These are phyloP conservation scores for Drosophila subsilvestris DNA, from an alignment of 2,888 invertebrate species.

Conservation along the genomic window DNA sequence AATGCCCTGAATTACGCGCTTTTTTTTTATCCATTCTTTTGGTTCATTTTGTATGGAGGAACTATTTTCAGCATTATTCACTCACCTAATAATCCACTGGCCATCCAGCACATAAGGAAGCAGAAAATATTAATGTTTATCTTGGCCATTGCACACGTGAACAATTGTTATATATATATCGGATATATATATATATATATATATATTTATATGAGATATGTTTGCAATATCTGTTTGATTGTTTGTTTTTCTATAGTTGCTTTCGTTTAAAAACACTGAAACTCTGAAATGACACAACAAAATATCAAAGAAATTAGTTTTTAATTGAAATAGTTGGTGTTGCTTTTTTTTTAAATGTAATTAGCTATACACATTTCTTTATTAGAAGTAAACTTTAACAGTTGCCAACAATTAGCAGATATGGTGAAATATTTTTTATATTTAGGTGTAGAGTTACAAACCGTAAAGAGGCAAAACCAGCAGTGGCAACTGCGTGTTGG, in stretches of 20 bases:
- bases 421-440: not conserved
- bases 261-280: not conserved
- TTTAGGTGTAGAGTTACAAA: not conserved
- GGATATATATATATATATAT: not conserved
- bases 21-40: too few relatives aligned
- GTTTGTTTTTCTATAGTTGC: not conserved
- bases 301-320: not conserved
- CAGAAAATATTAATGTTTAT: not conserved
- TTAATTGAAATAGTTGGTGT: too few relatives aligned
- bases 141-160: slow-evolving; percentile 31
- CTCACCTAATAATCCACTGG: slow-evolving; percentile 18
- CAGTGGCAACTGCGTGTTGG: not conserved
- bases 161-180: not conserved
- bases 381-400: too few relatives aligned
- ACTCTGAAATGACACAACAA: slow-evolving; percentile 6
- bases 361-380: too few relatives aligned
- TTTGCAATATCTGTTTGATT: not conserved
- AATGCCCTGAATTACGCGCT: not conserved
- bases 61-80: slow-evolving; percentile 21
- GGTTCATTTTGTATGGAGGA: not conserved
- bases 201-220: not conserved
- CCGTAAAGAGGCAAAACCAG: not conserved
- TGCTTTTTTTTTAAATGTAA: too few relatives aligned
- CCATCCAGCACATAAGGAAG: not conserved
- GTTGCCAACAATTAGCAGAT: not conserved